A percentile compares a stretch with the other conserved stretches of the same genome.
These are phyloP conservation scores for Mactromeris polynyma DNA, from an alignment of 2,888 invertebrate species.

Conservation along the genomic window DNA sequence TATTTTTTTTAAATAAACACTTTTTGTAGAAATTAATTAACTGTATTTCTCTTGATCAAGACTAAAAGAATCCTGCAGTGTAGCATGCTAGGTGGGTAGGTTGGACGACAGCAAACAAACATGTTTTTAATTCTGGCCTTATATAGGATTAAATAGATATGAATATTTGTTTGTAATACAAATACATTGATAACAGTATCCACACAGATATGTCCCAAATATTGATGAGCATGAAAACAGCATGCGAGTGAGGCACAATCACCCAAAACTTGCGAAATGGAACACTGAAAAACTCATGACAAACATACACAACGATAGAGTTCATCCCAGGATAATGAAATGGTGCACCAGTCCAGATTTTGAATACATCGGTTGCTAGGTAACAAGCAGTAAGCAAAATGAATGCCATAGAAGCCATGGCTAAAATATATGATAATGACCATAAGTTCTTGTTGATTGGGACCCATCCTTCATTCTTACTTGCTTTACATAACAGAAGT, in stretches of 20 bases:
- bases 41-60: no score
- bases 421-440: slow-evolving; percentile 96
- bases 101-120: neutral
- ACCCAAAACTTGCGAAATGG: slow-evolving; percentile 61
- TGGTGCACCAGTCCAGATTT: slow-evolving; percentile 94
- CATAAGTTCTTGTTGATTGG: slow-evolving; percentile 98
- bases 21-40: no score
- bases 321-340: slow-evolving; percentile 96
- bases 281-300: slow-evolving; percentile 90
- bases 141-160: slow-evolving; percentile 88
- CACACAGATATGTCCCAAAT: slow-evolving; percentile 92
- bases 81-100: no score
- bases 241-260: slow-evolving; percentile 89
- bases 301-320: slow-evolving; percentile 95
- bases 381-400: slow-evolving; percentile 92
- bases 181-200: slow-evolving; percentile 92
- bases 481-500: slow-evolving; percentile 77
- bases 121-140: neutral
- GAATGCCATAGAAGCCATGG: slow-evolving; percentile 93
- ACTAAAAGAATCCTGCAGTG: no score
- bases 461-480: slow-evolving; percentile 93
- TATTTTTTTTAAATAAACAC: no score
- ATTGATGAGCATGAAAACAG: slow-evolving; percentile 91
- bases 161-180: slow-evolving; percentile 92
- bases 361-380: slow-evolving; percentile 92